Percentiles rank a stretch among this genome's conserved stretches.
Evolutionary conservation across 2,797 vertebrate species (phyloP).

Genomic region (Gymnothorax javanicus): DNA sequence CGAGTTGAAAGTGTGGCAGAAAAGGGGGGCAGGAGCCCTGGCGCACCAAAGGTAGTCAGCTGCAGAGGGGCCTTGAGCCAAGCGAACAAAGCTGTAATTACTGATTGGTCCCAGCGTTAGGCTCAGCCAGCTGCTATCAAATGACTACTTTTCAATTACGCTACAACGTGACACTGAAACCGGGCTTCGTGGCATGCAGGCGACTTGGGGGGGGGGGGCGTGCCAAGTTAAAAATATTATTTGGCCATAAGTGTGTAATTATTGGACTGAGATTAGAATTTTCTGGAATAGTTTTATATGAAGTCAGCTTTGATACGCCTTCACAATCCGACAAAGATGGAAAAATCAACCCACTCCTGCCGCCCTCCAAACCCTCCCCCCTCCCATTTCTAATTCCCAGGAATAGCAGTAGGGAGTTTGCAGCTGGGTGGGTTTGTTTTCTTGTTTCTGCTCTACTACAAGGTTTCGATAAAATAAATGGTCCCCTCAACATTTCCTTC

Average conservation of each 20-base stretch:
- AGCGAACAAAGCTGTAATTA: constrained; percentile 36
- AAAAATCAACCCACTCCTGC: not conserved
- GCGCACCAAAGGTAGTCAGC: constrained; percentile 29
- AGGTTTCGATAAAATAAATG: too few species aligned
- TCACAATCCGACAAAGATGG: not conserved
- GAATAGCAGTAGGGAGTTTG: not conserved
- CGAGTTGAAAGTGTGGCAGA: constrained; percentile 5
- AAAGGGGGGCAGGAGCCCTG: not conserved
- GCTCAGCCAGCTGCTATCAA: constrained; percentile 33
- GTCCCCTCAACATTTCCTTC: not conserved
- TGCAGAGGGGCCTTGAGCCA: constrained; percentile 33
- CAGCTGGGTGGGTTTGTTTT: not conserved
- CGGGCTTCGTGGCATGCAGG: not conserved
- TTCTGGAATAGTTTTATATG: not conserved
- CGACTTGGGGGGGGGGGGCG: not conserved
- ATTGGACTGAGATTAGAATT: not conserved
- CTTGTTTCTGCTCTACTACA: too few species aligned
- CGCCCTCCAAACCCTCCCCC: too few species aligned
- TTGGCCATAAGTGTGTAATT: not conserved
- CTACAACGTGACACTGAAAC: not conserved
- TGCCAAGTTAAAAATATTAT: not conserved
- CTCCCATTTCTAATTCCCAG: not conserved
- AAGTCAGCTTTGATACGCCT: not conserved
- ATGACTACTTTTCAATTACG: constrained; percentile 38
- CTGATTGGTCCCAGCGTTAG: constrained; percentile 18